These are phyloP conservation scores for Dipodomys ordii DNA, from an alignment of 2,113 vertebrate genomes.

Conservation along the genomic window DNA sequence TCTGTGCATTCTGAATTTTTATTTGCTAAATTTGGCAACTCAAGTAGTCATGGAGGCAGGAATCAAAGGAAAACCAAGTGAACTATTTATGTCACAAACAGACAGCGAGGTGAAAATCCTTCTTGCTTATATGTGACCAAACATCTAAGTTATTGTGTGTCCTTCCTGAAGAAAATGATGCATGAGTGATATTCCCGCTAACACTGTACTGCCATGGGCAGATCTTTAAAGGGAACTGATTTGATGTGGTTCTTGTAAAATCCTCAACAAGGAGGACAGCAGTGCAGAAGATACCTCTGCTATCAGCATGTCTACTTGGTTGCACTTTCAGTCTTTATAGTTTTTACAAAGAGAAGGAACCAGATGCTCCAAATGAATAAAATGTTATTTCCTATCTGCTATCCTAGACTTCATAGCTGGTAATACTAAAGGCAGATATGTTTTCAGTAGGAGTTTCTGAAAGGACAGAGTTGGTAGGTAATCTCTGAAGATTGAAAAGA, in stretches of 20 bases:
- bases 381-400: neutral
- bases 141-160: fast-evolving
- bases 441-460: neutral
- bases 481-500: neutral
- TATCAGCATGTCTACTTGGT: neutral
- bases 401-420: neutral
- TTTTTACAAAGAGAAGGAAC: neutral
- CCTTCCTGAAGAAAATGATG: neutral
- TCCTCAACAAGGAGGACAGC: neutral
- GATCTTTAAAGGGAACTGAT: neutral
- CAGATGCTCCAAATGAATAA: neutral
- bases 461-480: neutral
- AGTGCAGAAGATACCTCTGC: neutral
- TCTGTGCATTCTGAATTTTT: neutral
- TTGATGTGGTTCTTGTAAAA: neutral
- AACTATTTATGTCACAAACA: neutral
- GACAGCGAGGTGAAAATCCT: neutral
- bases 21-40: neutral
- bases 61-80: neutral
- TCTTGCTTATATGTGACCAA: neutral
- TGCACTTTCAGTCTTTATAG: neutral
- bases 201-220: neutral
- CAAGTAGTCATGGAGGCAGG: neutral
- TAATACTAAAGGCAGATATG: neutral
- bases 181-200: neutral